Evolutionary conservation across 2,888 invertebrate genomes (phyloP), one percentile per base, ranked within the genome.

Genomic region (Drosophila mimica): DNA sequence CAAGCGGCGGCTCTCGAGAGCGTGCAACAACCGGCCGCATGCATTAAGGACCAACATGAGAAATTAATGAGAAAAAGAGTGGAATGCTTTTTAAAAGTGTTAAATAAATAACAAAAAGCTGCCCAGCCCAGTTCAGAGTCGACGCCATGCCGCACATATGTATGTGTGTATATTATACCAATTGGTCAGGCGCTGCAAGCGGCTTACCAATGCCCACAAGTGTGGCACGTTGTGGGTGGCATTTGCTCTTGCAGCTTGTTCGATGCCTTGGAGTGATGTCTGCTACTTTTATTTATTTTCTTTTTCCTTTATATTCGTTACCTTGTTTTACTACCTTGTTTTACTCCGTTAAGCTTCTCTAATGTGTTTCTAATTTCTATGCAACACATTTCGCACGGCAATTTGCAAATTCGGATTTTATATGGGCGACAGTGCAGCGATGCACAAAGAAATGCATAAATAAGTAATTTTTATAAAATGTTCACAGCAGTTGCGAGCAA

Each of bases 31-130:
- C 25, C 73, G 38, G 81, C 65, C 48, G 60, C 60, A 69, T 71
- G 70, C 82, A 83, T 88, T 90, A 89, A 90, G 85, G 79, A 82
- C 75, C 85, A 79, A 63, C 85, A 89, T 89, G 90, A 79, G 88
- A 89, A 74, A 88, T 89, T 89, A 90, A 89, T 89, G 90, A 88
- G 85, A 70, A 82, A 79, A 76, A 40, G 88, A 76, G 89, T 82
- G 82, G 66, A 84, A 90, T 89, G 90, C 88, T 83, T 89, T 89
- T 90, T 76, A 88, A 88, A 90, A 85, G 79, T 88, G 82, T 89
- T 89, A 88, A 89, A 90, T 89, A 89, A 89, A 89, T 89, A 89
- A 90, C 81, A 79, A 73, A 75, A 72, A 65, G 61, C 58, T 67
- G 17, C 13, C 33, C 51, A 64, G 51, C 60, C 81, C 78, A 80